Conservation (phyloP, 2,113 vertebrate genomes). For the Ciconia stormi region DNA sequence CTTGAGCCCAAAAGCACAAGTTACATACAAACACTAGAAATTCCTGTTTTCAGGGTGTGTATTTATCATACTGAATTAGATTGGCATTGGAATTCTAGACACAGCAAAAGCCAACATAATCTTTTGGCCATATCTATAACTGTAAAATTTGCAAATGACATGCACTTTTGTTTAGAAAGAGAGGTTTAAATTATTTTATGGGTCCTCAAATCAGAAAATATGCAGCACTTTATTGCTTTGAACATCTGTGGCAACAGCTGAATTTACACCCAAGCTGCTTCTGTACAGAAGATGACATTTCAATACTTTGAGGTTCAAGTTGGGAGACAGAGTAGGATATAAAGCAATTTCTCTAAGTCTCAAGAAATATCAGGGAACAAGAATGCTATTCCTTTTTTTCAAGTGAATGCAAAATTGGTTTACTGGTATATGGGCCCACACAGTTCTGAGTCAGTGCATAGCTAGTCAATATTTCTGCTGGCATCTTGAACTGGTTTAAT, state of each 20-base stretch:
- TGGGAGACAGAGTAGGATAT: not conserved
- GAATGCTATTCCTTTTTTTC: conserved; percentile 30
- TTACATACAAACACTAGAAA: conserved; percentile 36
- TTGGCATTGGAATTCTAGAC: conserved; percentile 62
- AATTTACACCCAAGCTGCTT: conserved; percentile 36
- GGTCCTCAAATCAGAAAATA: conserved; percentile 19
- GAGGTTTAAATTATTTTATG: not conserved
- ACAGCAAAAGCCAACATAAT: conserved; percentile 39
- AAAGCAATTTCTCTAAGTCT: not conserved
- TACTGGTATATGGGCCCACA: conserved; percentile 41
- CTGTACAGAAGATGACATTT: not conserved
- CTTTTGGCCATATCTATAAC: conserved; percentile 45
- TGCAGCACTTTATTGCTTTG: conserved; percentile 69
- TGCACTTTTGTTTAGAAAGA: conserved; percentile 5
- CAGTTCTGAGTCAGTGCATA: conserved; percentile 69
- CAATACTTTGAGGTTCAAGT: conserved; percentile 6
- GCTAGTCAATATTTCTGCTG: conserved; percentile 72
- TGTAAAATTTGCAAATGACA: conserved; percentile 33
- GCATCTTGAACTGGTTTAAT: conserved; percentile 66
- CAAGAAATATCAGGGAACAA: conserved; percentile 47
- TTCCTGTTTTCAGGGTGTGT: not conserved
- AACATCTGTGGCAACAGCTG: conserved; percentile 35
- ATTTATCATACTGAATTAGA: conserved; percentile 61
- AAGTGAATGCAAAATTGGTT: conserved; percentile 42
- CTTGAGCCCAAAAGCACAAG: conserved; percentile 40